These are phyloP conservation scores for Alitta virens DNA, from an alignment of 2,888 invertebrate species.

Conservation along the genomic window DNA sequence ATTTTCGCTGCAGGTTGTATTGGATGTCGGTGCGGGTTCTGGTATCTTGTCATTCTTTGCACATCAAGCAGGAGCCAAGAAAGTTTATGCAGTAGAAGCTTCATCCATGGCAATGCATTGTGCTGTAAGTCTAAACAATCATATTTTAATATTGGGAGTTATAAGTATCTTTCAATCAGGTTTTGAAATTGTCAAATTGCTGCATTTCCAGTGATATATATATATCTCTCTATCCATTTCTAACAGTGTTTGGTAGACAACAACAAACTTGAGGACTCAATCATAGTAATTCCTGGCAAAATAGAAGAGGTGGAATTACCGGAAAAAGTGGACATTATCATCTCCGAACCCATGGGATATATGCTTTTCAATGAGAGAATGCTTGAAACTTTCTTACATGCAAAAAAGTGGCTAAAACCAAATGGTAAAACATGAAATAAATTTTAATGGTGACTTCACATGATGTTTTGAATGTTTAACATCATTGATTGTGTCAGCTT, in stretches of 20 bases:
- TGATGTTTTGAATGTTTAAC: too few species aligned
- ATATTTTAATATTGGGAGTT: too few species aligned
- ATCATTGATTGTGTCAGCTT: too few species aligned
- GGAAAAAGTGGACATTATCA: conserved; percentile 92
- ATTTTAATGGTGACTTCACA: too few species aligned
- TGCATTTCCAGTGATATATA: too few species aligned
- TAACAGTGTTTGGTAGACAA: conserved; percentile 77
- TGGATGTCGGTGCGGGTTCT: conserved; percentile 98
- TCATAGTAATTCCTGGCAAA: conserved; percentile 93
- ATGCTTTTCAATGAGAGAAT: conserved; percentile 99
- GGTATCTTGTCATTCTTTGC: conserved; percentile 99
- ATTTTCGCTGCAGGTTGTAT: conserved; percentile 68
- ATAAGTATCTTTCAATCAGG: too few species aligned
- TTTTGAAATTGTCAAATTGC: too few species aligned
- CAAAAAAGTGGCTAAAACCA: conserved; percentile 92
- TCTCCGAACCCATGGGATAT: conserved; percentile 99
- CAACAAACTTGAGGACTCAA: conserved; percentile 83
- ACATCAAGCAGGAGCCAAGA: conserved; percentile 92
- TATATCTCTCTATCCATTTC: too few species aligned
- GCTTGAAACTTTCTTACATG: conserved; percentile 97
- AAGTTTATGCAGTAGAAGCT: conserved; percentile 98
- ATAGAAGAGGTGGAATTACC: conserved; percentile 96
- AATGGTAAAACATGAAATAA: conserved; percentile 57
- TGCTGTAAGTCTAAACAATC: conserved; percentile 44
- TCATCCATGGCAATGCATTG: conserved; percentile 94